Evolutionary conservation across 37 sponge, comb jelly and placozoan species (phyloP), one percentile per base, ranked within the genome.

Genomic region (Halisarca cf. caerulea): DNA sequence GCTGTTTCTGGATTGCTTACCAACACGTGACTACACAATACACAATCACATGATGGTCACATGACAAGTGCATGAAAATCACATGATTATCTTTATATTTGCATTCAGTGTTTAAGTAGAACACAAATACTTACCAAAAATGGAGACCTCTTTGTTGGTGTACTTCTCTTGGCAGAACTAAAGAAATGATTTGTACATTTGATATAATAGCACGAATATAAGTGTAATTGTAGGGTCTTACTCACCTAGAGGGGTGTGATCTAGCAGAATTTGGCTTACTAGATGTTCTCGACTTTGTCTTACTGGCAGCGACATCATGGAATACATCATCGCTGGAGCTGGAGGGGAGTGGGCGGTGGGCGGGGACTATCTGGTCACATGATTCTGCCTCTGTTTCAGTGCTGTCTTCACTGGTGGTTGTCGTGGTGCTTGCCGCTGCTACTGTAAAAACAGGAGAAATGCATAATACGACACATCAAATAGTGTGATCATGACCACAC

Each of bases 281-380:
- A 14, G 51, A 11, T 47, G 11, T 11, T 47, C 11, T 47, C 9
- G 51, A 47, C 51, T 47, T 47, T 6, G 11, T 11, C 11, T 47
- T 47, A 47, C 11, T 47, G 11, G 11, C 51, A 47, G 51, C 51
- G 6, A 47, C 6, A 47, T 6, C 7, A 34, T 32, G 20, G 15
- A 61, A 61, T 7, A 61, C 64, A 28, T 61, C 69, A 30, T 68
- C 69, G 30, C 69, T 68, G 27, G 69, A 68, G 33, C 69, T 68
- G 1, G 69, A 68, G 35, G 69, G 69, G 69, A 68, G 69, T 27
- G 69, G 69, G 4, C 4, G 35, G 35, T 2, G 69, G 35, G 35
- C 69, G 35, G 35, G 30, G 69, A 28, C 69, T 34, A 68, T 32
- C 34, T 34, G 32, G 17, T 17, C 30, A 18, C 30, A 28, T 32